Evolutionary conservation across 2,888 invertebrate species (phyloP), one percentile per base, ranked within the genome.

Genomic region (Autographa gamma): DNA sequence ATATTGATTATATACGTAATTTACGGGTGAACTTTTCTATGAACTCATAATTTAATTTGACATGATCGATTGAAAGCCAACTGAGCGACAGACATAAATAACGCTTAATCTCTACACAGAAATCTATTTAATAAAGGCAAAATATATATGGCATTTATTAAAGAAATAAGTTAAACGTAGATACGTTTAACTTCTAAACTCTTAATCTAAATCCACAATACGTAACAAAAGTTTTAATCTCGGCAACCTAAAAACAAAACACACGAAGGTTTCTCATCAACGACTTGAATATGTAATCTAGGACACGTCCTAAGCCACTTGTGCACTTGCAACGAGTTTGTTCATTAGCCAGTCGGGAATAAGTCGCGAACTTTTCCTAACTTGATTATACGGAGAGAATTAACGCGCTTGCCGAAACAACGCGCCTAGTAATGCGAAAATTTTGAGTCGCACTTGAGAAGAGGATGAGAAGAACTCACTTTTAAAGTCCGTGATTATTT

Each of bases 311-410:
- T 68, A 85, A 85, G 81, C 83, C 74, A 79, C 80, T 63, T 76
- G 85, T 86, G 86, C 87, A 89, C 86, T 91, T 89, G 89, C 89
- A 87, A 80, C 77, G 88, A 91, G 88, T 91, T 91, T 86, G 89
- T 91, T 92, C 92, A 91, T 92, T 92, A 92, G 91, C 85, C 80
- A 85, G 85, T 75, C 84, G 86, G 84, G 87, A 89, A 88, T 90
- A 91, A 90, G 90, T 90, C 88, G 85, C 84, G 72, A 90, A 92
- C 86, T 92, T 91, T 85, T 77, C 74, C 83, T 81, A 87, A 88
- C 82, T 82, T 74, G 81, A 85, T 88, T 80, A 82, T 77, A 66
- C 19, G 32, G 80, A 74, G 82, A 32, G 74, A 83, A 82, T 82
- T 82, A 82, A 78, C 83, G 69, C 78, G 71, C 76, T 72, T 78